Conservation (phyloP, 2,113 vertebrate species). For the Nanger granti region DNA sequence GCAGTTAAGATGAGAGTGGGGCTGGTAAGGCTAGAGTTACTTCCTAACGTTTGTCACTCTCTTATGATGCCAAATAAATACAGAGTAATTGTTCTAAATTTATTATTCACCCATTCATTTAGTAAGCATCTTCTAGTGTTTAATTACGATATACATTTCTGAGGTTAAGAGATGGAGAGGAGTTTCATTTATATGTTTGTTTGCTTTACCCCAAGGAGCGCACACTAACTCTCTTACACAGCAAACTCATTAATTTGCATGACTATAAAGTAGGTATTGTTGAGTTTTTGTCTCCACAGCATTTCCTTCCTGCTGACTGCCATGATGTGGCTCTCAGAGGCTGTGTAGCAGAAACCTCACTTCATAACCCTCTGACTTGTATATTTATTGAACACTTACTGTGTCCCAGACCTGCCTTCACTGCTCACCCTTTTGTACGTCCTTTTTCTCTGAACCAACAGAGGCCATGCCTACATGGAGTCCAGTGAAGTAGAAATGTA, state of each 20-base stretch:
- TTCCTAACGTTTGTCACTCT: background rate
- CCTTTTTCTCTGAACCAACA: background rate
- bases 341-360: background rate
- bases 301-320: background rate
- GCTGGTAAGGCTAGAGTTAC: rapidly evolving
- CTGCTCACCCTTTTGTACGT: background rate
- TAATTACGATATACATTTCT: background rate
- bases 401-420: background rate
- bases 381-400: background rate
- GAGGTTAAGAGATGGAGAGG: background rate
- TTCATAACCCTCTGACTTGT: background rate
- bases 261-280: background rate
- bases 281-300: background rate
- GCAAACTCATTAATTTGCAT: background rate
- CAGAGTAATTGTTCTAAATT: background rate
- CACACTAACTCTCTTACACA: background rate
- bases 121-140: background rate
- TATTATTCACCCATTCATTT: background rate
- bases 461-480: no score
- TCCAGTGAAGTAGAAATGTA: background rate
- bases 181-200: background rate
- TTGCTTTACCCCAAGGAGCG: background rate
- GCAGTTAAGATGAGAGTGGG: rapidly evolving
- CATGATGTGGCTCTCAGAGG: background rate
- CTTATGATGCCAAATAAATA: rapidly evolving